Percentiles rank a stretch among this genome's conserved stretches.
Evolutionary conservation across 2,888 invertebrate species (phyloP).

Genomic region (Apodemia mormo): DNA sequence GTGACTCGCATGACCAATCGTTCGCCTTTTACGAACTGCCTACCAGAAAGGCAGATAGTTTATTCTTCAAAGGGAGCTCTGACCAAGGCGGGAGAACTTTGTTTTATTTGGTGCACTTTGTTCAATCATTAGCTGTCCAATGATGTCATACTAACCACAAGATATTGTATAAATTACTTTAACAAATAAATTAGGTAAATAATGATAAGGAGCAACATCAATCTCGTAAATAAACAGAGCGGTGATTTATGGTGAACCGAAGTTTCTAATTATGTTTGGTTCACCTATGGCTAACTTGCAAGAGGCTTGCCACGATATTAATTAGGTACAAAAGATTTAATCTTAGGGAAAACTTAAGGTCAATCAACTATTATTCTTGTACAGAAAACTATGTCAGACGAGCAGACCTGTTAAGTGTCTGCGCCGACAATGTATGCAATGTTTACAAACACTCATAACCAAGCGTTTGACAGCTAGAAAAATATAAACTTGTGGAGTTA

Average conservation of each 20-base stretch:
- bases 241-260: neutral
- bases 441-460: constrained; percentile 11
- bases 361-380: neutral
- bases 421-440: constrained; percentile 6
- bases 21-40: too few species aligned
- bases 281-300: neutral
- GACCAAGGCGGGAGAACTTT: too few species aligned
- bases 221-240: neutral
- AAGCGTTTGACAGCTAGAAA: neutral
- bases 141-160: too few species aligned
- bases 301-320: neutral
- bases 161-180: too few species aligned
- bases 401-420: constrained; percentile 3
- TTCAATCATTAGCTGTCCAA: too few species aligned
- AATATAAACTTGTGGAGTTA: neutral
- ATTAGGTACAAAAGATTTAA: neutral
- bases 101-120: too few species aligned
- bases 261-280: neutral
- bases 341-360: neutral
- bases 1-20: too few species aligned
- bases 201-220: too few species aligned
- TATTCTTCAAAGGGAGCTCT: too few species aligned
- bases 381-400: constrained; percentile 6
- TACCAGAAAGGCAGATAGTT: too few species aligned
- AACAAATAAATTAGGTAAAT: too few species aligned